Conservation (phyloP, 2,888 invertebrate genomes). For the Caenorhabditis wallacei region DNA sequence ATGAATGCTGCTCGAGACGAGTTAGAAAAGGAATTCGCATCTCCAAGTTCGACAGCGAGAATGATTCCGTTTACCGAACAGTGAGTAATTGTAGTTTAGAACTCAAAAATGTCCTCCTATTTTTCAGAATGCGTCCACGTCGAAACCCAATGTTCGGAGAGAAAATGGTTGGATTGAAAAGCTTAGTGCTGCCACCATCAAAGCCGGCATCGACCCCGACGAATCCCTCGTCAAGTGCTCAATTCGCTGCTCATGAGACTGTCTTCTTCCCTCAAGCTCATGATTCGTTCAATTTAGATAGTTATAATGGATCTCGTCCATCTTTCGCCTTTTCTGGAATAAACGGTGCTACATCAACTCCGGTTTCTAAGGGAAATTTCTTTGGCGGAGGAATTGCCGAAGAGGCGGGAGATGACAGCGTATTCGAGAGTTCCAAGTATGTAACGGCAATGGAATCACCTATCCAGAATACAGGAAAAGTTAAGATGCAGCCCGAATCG, state of each 20-base stretch:
- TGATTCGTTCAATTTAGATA: constrained; percentile 52
- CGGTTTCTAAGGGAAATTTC: constrained; percentile 28
- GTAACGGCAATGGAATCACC: constrained; percentile 62
- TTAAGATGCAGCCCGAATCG: not conserved
- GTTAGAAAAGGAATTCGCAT: constrained; percentile 31
- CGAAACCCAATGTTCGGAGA: constrained; percentile 28
- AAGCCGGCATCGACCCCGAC: not conserved
- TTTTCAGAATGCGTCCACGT: constrained; percentile 2
- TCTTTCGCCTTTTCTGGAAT: constrained; percentile 53
- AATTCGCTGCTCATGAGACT: constrained; percentile 38
- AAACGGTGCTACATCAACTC: constrained; percentile 46
- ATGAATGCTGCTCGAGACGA: constrained; percentile 13
- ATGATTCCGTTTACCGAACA: constrained; percentile 30
- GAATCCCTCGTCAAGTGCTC: not conserved
- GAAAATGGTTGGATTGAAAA: constrained; percentile 17
- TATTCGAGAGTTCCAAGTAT: constrained; percentile 47
- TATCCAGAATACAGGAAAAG: not conserved
- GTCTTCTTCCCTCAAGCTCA: constrained; percentile 57
- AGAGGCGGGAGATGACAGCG: constrained; percentile 33
- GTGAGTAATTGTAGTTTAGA: not conserved
- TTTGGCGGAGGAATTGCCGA: not conserved
- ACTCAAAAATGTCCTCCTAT: not conserved
- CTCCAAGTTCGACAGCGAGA: constrained; percentile 54
- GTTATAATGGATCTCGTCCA: constrained; percentile 53
- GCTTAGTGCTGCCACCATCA: constrained; percentile 13